Evolutionary conservation across 2,797 vertebrate species (phyloP).

Genomic region (Sebastes oblongus): DNA sequence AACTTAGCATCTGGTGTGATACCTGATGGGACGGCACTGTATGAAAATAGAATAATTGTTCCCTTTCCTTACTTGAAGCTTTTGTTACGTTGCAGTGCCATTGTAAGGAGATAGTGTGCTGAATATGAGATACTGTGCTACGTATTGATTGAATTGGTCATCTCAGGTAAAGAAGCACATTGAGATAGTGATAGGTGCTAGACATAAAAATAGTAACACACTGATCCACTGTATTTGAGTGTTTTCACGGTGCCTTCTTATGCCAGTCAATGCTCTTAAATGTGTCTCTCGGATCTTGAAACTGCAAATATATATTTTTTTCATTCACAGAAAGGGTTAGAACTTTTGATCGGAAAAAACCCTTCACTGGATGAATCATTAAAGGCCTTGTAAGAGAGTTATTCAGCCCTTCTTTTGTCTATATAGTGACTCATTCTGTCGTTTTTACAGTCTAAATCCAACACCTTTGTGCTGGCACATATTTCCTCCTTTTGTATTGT

Average conservation of each 20-base stretch:
- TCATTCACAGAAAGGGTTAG: background rate
- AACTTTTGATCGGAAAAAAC: background rate
- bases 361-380: background rate
- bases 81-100: background rate
- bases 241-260: background rate
- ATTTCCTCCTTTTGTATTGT: conserved; percentile 38
- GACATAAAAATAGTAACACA: background rate
- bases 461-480: conserved; percentile 3
- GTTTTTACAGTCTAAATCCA: background rate
- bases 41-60: conserved; percentile 41
- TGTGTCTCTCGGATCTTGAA: background rate
- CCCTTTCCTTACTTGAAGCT: conserved; percentile 10
- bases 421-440: background rate
- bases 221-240: background rate
- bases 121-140: background rate
- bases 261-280: background rate
- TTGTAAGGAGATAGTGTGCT: conserved; percentile 1
- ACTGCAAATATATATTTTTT: background rate
- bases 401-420: conserved; percentile 9
- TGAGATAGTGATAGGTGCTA: background rate
- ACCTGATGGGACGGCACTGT: conserved; percentile 43
- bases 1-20: conserved; percentile 51
- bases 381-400: background rate
- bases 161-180: background rate
- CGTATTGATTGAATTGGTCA: conserved; percentile 15